These are phyloP conservation scores for Sarcophaga peregrina DNA, from an alignment of 1,140 invertebrate species.

Conservation along the genomic window DNA sequence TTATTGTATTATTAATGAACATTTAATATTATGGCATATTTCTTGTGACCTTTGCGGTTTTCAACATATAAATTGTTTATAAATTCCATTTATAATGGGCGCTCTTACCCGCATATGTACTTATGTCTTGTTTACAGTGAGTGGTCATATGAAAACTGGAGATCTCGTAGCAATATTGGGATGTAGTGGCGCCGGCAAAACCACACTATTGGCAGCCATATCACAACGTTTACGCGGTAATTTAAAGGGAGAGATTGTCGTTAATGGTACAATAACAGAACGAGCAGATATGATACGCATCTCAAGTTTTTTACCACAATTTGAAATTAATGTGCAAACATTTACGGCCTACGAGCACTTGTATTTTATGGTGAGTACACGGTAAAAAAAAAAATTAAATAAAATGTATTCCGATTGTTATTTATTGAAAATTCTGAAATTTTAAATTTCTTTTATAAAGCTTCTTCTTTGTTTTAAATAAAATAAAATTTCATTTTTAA, in stretches of 20 bases:
- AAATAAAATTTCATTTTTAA: too few species aligned
- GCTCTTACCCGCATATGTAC: neutral
- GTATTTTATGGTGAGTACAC: conserved; percentile 76
- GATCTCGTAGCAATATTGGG: conserved; percentile 72
- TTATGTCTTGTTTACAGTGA: conserved; percentile 63
- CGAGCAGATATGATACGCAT: conserved; percentile 74
- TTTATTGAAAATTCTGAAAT: too few species aligned
- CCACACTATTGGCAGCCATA: conserved; percentile 76
- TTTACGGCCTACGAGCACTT: conserved; percentile 79
- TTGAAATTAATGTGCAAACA: conserved; percentile 75
- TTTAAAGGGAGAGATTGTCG: conserved; percentile 73
- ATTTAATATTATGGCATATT: neutral
- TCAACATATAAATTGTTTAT: neutral
- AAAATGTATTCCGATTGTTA: too few species aligned
- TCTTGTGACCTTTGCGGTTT: conserved; percentile 28
- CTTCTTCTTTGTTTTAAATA: too few species aligned
- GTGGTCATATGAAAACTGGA: conserved; percentile 69
- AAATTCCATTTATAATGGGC: neutral
- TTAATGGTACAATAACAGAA: conserved; percentile 75
- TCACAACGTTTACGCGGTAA: conserved; percentile 73
- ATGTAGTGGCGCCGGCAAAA: conserved; percentile 78
- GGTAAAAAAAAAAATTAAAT: too few species aligned
- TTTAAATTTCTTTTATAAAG: neutral
- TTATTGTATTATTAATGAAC: too few species aligned
- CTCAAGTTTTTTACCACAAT: conserved; percentile 79